Conservation (phyloP, 1,140 invertebrate species). For the Caenorhabditis tropicalis region DNA sequence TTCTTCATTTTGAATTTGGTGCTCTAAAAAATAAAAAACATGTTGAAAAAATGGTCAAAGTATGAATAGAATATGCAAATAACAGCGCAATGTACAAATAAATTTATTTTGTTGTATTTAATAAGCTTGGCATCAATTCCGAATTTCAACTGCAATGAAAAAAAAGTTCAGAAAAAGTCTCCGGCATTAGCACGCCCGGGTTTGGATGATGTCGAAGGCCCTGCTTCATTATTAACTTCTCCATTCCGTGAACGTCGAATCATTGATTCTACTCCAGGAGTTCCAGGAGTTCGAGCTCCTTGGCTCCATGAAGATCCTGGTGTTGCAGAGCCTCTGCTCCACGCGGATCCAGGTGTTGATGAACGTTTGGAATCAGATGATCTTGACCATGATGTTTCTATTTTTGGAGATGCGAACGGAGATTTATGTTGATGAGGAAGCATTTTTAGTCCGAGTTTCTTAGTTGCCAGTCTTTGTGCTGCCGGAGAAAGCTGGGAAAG, state of each 20-base stretch:
- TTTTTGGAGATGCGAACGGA: not conserved
- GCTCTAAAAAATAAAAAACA: not conserved
- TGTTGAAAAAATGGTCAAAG: not conserved
- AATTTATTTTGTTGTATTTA: no score
- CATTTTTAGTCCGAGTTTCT: constrained; percentile 72
- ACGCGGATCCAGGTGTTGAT: not conserved
- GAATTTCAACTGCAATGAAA: no score
- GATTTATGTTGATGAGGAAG: not conserved
- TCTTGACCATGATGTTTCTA: not conserved
- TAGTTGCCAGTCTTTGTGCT: constrained; percentile 82
- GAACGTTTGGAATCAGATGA: not conserved
- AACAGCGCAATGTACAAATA: not conserved
- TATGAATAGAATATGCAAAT: not conserved
- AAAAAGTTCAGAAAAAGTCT: not conserved
- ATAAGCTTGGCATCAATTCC: no score
- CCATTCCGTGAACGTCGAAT: not conserved
- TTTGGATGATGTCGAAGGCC: not conserved
- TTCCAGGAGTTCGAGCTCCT: constrained; percentile 16
- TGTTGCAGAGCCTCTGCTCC: not conserved
- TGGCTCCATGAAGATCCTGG: constrained; percentile 23
- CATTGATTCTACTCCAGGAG: constrained; percentile 12
- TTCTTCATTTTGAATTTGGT: not conserved
- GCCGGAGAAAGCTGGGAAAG: constrained; percentile 91
- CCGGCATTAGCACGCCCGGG: not conserved
- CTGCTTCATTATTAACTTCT: not conserved